phyloP scores from a whole-genome alignment of 2,797 vertebrate species.

The Sitta carolinensis region DNA sequence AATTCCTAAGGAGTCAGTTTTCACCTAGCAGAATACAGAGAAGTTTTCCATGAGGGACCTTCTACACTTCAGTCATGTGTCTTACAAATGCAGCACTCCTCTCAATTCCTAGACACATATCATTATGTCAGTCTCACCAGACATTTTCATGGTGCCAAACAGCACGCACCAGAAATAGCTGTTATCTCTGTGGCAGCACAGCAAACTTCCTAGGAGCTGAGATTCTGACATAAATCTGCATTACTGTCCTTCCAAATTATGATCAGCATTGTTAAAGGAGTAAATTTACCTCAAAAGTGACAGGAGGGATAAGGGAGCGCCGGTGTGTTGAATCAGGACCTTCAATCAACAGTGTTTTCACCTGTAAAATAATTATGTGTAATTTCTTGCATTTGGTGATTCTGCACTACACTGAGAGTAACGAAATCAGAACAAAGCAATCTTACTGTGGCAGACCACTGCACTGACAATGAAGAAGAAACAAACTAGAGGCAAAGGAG shows the following conservation, averaged over 20 bases:
- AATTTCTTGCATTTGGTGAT: neutral
- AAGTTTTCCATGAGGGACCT: neutral
- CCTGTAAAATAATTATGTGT: slow-evolving; percentile 55
- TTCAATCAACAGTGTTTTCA: slow-evolving; percentile 78
- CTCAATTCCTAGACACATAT: neutral
- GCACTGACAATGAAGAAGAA: neutral
- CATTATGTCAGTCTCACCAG: neutral
- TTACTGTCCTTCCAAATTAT: neutral
- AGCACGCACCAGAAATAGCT: slow-evolving; percentile 14
- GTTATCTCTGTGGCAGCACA: slow-evolving; percentile 1
- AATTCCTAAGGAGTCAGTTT: slow-evolving; percentile 90
- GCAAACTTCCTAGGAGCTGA: neutral
- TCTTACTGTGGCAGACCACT: neutral
- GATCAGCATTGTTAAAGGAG: neutral
- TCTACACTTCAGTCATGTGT: neutral
- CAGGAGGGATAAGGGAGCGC: slow-evolving; percentile 89
- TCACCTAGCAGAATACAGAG: slow-evolving; percentile 81
- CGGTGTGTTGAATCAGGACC: slow-evolving; percentile 86
- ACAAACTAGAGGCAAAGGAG: neutral
- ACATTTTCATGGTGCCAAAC: neutral
- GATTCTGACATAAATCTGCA: neutral
- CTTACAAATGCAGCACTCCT: neutral
- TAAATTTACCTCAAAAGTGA: slow-evolving; percentile 88
- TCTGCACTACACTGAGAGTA: neutral
- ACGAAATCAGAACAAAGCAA: neutral